These are phyloP conservation scores for Triplophysa dalaica DNA, from an alignment of 2,113 vertebrate genomes.

Conservation along the genomic window DNA sequence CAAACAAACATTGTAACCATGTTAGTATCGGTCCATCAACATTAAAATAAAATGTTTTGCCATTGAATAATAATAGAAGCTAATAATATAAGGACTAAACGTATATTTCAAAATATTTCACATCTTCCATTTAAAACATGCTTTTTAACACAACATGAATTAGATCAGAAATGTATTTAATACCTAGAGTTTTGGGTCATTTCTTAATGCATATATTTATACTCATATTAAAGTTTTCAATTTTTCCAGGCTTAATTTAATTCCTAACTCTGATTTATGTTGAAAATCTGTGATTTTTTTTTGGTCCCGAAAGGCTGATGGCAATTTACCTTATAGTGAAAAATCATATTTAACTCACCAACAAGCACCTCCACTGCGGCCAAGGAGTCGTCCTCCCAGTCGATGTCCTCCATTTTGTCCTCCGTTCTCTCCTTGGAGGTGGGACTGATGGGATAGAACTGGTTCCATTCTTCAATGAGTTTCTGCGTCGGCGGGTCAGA, in stretches of 20 bases:
- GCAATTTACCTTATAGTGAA: background rate
- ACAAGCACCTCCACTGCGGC: constrained; percentile 97
- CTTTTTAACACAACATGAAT: too few relatives aligned
- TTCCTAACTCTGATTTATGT: too few relatives aligned
- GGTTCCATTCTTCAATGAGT: constrained; percentile 97
- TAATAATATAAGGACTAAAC: too few relatives aligned
- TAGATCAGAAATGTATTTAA: too few relatives aligned
- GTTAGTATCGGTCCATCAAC: background rate
- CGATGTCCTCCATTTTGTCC: constrained; percentile 90
- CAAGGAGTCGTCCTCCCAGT: constrained; percentile 96
- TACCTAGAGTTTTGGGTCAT: too few relatives aligned
- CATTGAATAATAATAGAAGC: too few relatives aligned
- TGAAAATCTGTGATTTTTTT: too few relatives aligned
- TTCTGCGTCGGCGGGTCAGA: constrained; percentile 95
- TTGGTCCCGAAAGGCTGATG: background rate
- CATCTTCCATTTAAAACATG: too few relatives aligned
- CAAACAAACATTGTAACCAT: background rate
- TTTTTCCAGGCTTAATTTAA: too few relatives aligned
- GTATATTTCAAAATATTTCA: too few relatives aligned
- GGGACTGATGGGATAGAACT: constrained; percentile 94
- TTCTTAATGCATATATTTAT: too few relatives aligned
- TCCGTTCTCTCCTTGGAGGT: constrained; percentile 84
- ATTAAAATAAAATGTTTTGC: background rate
- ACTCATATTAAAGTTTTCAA: too few relatives aligned
- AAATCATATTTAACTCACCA: constrained; percentile 73